phyloP scores from a whole-genome alignment of 92 coral and sea anemone genomes.

The Galaxea fascicularis region DNA sequence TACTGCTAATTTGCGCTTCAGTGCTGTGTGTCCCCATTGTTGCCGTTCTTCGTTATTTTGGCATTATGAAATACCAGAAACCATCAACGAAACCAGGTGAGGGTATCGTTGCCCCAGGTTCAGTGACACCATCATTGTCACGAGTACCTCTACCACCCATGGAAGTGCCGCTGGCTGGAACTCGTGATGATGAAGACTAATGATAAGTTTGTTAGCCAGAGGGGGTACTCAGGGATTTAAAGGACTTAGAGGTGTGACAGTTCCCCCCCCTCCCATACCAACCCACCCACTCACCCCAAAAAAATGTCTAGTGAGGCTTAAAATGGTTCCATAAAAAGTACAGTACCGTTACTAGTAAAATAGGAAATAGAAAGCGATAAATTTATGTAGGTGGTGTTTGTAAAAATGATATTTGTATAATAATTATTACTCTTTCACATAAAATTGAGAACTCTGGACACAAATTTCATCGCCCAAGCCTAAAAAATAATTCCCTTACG shows the following conservation, averaged over 20 bases:
- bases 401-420: too few relatives aligned
- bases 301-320: too few relatives aligned
- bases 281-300: too few relatives aligned
- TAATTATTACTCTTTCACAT: too few relatives aligned
- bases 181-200: conserved; percentile 47
- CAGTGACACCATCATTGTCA: conserved; percentile 86
- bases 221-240: too few relatives aligned
- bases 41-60: conserved; percentile 73
- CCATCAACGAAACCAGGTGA: conserved; percentile 59
- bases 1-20: conserved; percentile 65
- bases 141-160: conserved; percentile 85
- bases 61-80: conserved; percentile 73
- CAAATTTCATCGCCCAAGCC: not conserved
- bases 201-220: not conserved
- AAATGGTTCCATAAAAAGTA: too few relatives aligned
- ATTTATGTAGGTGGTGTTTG: too few relatives aligned
- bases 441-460: too few relatives aligned
- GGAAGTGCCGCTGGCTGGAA: conserved; percentile 81
- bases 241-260: too few relatives aligned
- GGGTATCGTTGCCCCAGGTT: conserved; percentile 74
- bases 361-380: too few relatives aligned
- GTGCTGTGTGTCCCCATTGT: conserved; percentile 74
- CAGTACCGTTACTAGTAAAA: too few relatives aligned
- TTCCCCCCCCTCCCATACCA: too few relatives aligned
- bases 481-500: not conserved